These are phyloP conservation scores for Epizoanthus stellaris DNA, from an alignment of 92 coral and sea anemone genomes.

Conservation along the genomic window DNA sequence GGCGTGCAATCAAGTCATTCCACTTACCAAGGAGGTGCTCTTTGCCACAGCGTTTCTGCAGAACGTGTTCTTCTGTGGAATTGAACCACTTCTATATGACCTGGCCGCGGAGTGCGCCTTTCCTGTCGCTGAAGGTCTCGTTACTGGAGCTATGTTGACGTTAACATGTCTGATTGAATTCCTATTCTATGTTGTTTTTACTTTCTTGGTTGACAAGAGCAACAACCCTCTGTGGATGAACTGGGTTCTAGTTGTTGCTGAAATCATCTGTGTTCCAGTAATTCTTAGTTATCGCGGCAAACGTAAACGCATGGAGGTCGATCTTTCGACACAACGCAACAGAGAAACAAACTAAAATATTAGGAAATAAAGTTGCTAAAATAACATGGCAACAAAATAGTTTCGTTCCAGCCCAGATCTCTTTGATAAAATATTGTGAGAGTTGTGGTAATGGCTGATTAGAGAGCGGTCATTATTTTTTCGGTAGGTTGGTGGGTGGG, in stretches of 20 bases:
- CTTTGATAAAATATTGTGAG: too few relatives aligned
- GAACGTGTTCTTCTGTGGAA: conserved; percentile 29
- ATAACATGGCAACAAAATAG: too few relatives aligned
- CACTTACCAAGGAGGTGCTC: conserved; percentile 4
- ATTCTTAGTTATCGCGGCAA: conserved; percentile 7
- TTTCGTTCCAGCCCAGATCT: too few relatives aligned
- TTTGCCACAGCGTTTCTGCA: conserved; percentile 22
- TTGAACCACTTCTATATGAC: conserved; percentile 17
- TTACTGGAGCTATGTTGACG: background rate
- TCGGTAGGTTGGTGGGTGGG: too few relatives aligned
- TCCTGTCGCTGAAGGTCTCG: conserved; percentile 21
- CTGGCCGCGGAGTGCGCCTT: conserved; percentile 13
- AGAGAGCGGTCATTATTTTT: too few relatives aligned
- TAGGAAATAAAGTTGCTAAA: too few relatives aligned
- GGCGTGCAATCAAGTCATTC: conserved; percentile 24
- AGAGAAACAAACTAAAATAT: too few relatives aligned
- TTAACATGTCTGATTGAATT: background rate
- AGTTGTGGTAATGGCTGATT: too few relatives aligned
- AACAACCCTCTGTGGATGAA: conserved; percentile 27
- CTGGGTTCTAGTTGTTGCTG: conserved; percentile 21
- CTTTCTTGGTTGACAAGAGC: conserved; percentile 9
- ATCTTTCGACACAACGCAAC: background rate
- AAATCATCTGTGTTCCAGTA: background rate
- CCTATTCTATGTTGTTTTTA: background rate
- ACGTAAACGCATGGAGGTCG: background rate